Conservation (phyloP, 2,113 vertebrate genomes). For the Indri indri region DNA sequence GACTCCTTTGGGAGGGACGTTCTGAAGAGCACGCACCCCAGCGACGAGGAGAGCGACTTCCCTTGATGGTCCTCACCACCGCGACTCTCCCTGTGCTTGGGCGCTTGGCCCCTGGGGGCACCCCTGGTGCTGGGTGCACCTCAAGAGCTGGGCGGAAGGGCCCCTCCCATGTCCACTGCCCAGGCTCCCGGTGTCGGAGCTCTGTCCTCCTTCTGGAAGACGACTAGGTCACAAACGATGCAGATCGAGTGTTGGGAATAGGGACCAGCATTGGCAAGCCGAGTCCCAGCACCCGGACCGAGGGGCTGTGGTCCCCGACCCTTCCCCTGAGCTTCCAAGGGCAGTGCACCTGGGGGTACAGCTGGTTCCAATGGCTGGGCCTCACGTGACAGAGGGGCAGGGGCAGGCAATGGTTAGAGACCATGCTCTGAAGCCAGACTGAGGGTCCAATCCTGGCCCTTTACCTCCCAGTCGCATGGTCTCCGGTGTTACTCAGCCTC, state of each 20-base stretch:
- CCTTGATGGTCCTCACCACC: fast-evolving
- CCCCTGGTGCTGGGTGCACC: neutral
- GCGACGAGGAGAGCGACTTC: neutral
- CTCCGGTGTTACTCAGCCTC: neutral
- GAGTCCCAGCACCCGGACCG: neutral
- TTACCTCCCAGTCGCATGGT: neutral
- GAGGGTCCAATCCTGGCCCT: neutral
- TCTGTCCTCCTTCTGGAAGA: neutral
- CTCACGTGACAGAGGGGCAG: neutral
- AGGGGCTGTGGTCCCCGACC: neutral
- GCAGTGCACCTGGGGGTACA: neutral
- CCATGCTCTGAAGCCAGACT: neutral
- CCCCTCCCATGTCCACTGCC: neutral
- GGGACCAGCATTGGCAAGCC: neutral
- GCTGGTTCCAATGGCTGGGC: neutral
- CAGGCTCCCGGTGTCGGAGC: neutral
- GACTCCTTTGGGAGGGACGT: neutral
- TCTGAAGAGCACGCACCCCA: fast-evolving
- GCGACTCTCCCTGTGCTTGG: neutral
- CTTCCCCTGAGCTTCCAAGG: neutral
- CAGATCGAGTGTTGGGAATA: neutral
- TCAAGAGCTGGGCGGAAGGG: neutral
- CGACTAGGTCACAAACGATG: neutral
- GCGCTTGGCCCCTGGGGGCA: neutral
- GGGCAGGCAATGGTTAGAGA: no score